Evolutionary conservation across 1,140 invertebrate species (phyloP).

Genomic region (Drosophila littoralis): DNA sequence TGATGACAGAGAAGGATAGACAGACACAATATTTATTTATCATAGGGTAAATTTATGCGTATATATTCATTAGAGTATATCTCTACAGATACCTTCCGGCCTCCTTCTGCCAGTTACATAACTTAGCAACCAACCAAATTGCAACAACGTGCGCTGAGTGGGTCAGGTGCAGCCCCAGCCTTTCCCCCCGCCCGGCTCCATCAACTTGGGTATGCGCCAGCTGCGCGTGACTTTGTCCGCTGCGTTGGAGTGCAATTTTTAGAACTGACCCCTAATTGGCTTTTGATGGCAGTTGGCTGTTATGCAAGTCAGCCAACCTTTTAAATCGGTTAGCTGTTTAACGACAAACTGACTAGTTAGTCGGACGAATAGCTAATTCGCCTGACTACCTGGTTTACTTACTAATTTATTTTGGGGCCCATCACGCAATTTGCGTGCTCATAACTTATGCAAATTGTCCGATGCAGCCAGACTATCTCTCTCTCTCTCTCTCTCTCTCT

Average conservation of each 20-base stretch:
- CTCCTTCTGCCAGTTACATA: neutral
- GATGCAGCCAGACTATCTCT: neutral
- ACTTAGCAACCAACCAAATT: neutral
- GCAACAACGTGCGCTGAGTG: constrained; percentile 62
- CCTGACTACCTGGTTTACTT: constrained; percentile 19
- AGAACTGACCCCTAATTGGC: constrained; percentile 70
- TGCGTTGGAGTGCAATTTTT: constrained; percentile 50
- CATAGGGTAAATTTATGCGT: no score
- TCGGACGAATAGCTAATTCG: no score
- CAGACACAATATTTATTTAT: no score
- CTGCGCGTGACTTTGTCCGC: constrained; percentile 62
- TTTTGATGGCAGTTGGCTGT: constrained; percentile 33
- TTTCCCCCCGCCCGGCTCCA: neutral
- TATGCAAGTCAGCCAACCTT: constrained; percentile 9
- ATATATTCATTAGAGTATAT: neutral
- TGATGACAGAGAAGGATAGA: no score
- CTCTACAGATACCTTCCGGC: neutral
- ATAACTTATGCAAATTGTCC: constrained; percentile 39
- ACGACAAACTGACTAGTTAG: constrained; percentile 4
- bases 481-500: neutral
- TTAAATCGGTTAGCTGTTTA: neutral
- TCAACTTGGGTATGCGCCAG: constrained; percentile 39
- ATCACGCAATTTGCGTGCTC: constrained; percentile 40
- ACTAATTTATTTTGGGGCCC: constrained; percentile 8
- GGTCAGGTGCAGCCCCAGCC: constrained; percentile 64